Base-by-base conservation (phyloP, 1,140 invertebrate species). In the Anastrepha obliqua region DNA sequence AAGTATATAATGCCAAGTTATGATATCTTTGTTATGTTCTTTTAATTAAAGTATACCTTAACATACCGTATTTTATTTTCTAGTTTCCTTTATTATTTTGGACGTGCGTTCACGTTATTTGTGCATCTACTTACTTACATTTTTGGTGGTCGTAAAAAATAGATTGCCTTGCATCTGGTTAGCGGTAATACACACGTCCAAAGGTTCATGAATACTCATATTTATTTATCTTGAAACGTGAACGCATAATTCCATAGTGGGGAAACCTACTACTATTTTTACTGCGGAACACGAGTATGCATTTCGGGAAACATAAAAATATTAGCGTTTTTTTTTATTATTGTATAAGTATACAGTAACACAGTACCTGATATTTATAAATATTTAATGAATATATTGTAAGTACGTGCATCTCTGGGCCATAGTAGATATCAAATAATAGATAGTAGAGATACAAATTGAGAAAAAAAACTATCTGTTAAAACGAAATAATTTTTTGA, bases 61-160 rank as follows among this genome's bases (percentile, higher is more conserved):
- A 47, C 42, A 74, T 47, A 15, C 6, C 42, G 39, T 39, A 44
- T 74, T 74, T 74, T 44, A 13, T 74, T 44, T 74, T 4, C 67
- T 17, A 7, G 39, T 74, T 74, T 11, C 5, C 39, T 74, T 74
- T 74, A 74, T 65, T 65, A 65, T 29, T 65, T 74, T 74, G 67
- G 67, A n/a, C 67, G 67, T 74, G 67, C 3, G 42, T 17, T 13
- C 65, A 70, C 65, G 11, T 47, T 74, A 74, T 74, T 44, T 74
- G 42, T 44, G 67, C 44, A 74, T 44, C 39, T 42, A 47, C 29
- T 39, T 44, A 74, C 39, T 74, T 74, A 17, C 42, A 74, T 74
- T 44, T 74, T 74, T 74, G 67, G 67, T 74, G 67, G 67, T 74
- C 42, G 67, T 74, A 74, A 74, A 70, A 74, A 4, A 74, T 42